Evolutionary conservation across 2,888 invertebrate species (phyloP), one percentile per base, ranked within the genome.

Genomic region (Agrochola litura): DNA sequence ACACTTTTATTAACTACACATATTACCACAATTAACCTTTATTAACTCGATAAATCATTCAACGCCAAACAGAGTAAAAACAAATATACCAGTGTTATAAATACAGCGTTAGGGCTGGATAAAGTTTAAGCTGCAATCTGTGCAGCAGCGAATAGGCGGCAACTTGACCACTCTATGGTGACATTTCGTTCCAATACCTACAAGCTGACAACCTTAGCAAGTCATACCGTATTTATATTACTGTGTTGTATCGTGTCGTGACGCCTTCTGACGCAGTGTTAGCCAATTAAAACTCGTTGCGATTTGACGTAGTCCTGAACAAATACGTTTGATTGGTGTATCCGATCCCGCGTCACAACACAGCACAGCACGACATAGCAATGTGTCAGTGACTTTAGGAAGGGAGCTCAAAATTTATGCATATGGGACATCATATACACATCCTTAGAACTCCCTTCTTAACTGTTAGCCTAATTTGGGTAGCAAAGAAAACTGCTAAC

Each of bases 31-130:
- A 75, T 82, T 72, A 78, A 79, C 41, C 64, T 71, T 63, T 54
- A 72, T 82, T 30, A 74, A 78, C 41, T 76, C 61, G 64, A 86
- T 82, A 76, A 82, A 83, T 83, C 77, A 77, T 83, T 72, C 60
- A 60, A 68, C 56, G 56, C 22, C 43, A 70, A 76, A 66, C 69
- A 63, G 37, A 60, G 60, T 70, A 56, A 66, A 66, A 81, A 81
- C 76, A 81, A 67, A 58, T 76, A 67, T 41, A 63, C 10, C 10
- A 10, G 25, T 43, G 37, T 25, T 56, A 52, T 54, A 71, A 58
- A 70, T 43, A 58, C 41, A 30, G 10, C 6, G 14, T 8, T 68
- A 81, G 81, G 79, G 81, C 14, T 81, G 76, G 2, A 52, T n/a
- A 49, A 56, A 30, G 1, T 76, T 22, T 6, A 37, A 9, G 9